Evolutionary conservation across 2,113 vertebrate species (phyloP).

Genomic region (Amblyornis subalaris): DNA sequence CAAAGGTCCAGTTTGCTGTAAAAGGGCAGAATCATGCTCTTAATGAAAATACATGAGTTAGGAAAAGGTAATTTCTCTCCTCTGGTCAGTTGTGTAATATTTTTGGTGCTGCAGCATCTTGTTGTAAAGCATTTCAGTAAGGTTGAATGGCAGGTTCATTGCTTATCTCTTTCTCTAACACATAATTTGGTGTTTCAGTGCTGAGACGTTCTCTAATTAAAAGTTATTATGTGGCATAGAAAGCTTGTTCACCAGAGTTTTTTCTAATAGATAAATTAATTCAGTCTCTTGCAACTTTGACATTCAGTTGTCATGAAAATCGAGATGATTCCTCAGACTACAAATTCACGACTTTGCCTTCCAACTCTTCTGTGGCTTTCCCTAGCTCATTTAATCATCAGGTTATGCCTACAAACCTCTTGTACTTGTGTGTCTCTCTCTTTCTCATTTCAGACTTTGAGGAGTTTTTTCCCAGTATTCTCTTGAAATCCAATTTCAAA

Average conservation of each 20-base stretch:
- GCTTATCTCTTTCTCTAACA: not conserved
- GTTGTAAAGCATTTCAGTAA: not conserved
- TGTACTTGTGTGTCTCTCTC: not conserved
- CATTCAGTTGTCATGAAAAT: not conserved
- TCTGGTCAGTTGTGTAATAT: not conserved
- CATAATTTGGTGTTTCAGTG: not conserved
- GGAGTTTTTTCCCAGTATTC: not conserved
- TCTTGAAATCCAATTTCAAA: not conserved
- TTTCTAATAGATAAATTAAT: not conserved
- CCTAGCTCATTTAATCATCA: not conserved
- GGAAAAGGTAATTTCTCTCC: not conserved
- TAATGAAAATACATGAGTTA: not conserved
- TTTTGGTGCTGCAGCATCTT: not conserved
- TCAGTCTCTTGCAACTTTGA: not conserved
- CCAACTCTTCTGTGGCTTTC: not conserved
- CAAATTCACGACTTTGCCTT: not conserved
- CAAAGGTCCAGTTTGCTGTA: not conserved
- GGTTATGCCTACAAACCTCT: not conserved
- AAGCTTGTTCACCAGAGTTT: not conserved
- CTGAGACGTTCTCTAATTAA: not conserved
- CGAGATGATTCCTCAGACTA: not conserved
- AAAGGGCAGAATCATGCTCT: not conserved
- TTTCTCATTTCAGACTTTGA: not conserved
- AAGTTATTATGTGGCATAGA: not conserved
- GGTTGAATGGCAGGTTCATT: not conserved